Conservation (phyloP, 2,113 vertebrate species). For the Psephotus haematonotus region DNA sequence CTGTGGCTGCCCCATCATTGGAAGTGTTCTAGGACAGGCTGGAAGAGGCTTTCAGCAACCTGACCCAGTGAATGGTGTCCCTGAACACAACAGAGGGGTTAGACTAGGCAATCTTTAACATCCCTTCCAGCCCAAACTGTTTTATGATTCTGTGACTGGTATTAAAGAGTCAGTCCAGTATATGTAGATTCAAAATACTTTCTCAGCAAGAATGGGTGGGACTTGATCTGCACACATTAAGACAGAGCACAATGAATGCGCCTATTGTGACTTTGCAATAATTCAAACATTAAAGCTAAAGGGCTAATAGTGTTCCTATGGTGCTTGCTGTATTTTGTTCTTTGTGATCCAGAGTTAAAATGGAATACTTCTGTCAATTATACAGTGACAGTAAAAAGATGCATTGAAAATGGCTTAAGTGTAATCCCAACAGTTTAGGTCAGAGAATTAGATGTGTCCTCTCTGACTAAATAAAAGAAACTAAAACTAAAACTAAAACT, state of each 20-base stretch:
- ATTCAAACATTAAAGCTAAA: neutral
- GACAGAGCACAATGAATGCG: neutral
- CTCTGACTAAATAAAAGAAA: neutral
- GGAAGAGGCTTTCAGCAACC: neutral
- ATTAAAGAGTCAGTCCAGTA: neutral
- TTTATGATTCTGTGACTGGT: neutral
- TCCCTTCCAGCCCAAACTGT: neutral
- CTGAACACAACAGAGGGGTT: fast-evolving
- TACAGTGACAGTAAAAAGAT: neutral
- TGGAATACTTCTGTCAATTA: neutral
- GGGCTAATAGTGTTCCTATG: neutral
- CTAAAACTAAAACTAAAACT: too few relatives aligned
- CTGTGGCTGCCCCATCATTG: fast-evolving
- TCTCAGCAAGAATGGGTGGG: neutral
- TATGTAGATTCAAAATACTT: neutral
- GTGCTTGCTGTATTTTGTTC: neutral
- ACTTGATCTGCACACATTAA: neutral
- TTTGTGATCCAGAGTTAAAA: neutral
- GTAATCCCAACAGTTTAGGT: neutral
- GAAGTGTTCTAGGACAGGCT: neutral
- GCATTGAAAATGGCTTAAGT: neutral
- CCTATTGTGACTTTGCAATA: neutral
- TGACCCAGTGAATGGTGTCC: neutral
- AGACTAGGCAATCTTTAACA: neutral
- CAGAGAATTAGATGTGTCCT: neutral